These are phyloP conservation scores for Synanthedon tipuliformis DNA, from an alignment of 2,888 invertebrate genomes.

Conservation along the genomic window DNA sequence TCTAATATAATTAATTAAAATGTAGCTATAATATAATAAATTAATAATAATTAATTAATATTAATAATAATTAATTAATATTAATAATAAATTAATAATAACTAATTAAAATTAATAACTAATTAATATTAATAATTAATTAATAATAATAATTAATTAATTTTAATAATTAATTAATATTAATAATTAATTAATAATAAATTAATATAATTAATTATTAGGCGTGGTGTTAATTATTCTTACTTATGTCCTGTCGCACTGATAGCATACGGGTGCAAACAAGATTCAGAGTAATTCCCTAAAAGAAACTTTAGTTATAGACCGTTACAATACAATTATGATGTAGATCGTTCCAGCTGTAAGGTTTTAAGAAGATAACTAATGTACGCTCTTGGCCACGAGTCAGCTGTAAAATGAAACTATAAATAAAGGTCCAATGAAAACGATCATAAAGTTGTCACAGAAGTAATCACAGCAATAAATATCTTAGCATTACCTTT, in stretches of 20 bases:
- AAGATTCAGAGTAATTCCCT: not conserved
- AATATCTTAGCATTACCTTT: not conserved
- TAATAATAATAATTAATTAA: too few species aligned
- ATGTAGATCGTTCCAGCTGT: not conserved
- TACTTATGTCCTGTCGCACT: not conserved
- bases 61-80: too few species aligned
- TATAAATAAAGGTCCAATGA: not conserved
- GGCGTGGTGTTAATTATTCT: not conserved
- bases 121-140: too few species aligned
- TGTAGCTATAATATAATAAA: too few species aligned
- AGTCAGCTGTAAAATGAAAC: not conserved
- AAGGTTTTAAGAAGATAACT: not conserved
- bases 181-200: too few species aligned
- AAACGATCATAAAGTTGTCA: not conserved
- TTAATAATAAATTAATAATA: too few species aligned
- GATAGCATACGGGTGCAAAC: not conserved
- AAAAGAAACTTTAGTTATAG: too few species aligned
- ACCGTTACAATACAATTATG: not conserved
- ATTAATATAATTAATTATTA: not conserved
- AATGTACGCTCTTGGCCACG: not conserved
- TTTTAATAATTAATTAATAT: too few species aligned
- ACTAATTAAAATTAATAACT: too few species aligned
- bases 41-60: too few species aligned
- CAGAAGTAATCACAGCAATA: not conserved
- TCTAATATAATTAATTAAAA: not conserved